Conservation (phyloP, 2,797 vertebrate species). For the Streptopelia turtur region DNA sequence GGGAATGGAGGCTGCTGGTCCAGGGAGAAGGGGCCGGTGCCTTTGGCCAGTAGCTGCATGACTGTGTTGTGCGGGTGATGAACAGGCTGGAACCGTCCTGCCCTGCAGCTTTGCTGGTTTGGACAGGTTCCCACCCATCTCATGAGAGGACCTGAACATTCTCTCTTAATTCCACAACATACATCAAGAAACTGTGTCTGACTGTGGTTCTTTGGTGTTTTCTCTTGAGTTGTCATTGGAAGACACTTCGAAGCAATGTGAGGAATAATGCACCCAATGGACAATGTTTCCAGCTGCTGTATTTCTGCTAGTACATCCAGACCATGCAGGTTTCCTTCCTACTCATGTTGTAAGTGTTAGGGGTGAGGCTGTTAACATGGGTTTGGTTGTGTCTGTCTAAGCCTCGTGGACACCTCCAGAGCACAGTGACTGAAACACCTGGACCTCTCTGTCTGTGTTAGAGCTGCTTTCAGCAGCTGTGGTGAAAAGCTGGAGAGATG, state of each 20-base stretch:
- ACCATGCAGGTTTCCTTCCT: neutral
- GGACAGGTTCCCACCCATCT: neutral
- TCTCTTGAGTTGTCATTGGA: neutral
- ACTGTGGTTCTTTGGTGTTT: neutral
- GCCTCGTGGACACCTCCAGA: neutral
- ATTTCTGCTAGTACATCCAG: neutral
- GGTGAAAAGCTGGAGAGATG: neutral
- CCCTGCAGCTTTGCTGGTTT: neutral
- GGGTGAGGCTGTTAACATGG: neutral
- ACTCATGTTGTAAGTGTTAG: neutral
- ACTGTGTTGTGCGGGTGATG: neutral
- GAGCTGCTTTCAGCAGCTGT: neutral
- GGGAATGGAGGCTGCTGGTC: too few relatives aligned
- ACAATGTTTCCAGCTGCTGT: neutral
- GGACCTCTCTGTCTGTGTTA: neutral
- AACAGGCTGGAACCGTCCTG: neutral
- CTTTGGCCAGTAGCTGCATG: neutral
- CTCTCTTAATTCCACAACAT: neutral
- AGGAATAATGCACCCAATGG: neutral
- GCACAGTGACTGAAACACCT: fast-evolving
- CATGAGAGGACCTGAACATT: neutral
- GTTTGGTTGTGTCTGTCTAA: neutral
- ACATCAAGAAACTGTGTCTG: neutral
- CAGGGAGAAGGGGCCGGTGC: too few relatives aligned
- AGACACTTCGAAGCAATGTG: neutral